These are phyloP conservation scores for Antechinus stuartii DNA, from an alignment of 2,113 vertebrate species.

Conservation along the genomic window DNA sequence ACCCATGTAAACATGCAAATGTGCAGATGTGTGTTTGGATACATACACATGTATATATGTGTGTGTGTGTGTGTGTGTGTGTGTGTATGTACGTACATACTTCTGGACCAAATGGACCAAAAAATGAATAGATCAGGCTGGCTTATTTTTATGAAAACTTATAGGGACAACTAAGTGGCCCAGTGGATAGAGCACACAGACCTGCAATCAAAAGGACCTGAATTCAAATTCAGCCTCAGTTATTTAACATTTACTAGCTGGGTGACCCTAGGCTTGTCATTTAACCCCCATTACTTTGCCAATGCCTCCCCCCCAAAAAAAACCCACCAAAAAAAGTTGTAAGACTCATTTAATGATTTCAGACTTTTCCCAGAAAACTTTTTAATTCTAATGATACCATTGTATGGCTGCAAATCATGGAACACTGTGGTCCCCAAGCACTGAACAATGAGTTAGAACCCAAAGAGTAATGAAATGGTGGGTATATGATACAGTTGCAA, in stretches of 20 bases:
- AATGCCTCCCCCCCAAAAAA: no score
- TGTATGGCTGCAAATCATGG: background rate
- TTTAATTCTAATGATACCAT: background rate
- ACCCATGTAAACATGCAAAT: background rate
- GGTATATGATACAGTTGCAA: background rate
- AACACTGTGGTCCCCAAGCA: background rate
- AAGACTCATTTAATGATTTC: background rate
- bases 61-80: no score
- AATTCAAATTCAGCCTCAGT: no score
- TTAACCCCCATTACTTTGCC: no score
- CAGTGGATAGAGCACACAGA: no score
- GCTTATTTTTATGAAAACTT: background rate
- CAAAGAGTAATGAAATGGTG: background rate
- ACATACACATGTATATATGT: background rate
- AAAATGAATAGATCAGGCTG: background rate
- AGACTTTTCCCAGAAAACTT: background rate
- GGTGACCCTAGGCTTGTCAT: no score
- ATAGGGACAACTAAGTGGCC: background rate
- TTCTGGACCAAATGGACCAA: background rate
- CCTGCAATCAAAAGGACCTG: no score
- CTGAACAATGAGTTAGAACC: background rate
- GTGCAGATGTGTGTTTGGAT: no score
- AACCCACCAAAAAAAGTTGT: background rate
- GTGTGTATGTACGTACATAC: no score
- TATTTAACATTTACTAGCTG: no score